Conservation (phyloP, 2,797 vertebrate genomes). For the Acanthis flammea region DNA sequence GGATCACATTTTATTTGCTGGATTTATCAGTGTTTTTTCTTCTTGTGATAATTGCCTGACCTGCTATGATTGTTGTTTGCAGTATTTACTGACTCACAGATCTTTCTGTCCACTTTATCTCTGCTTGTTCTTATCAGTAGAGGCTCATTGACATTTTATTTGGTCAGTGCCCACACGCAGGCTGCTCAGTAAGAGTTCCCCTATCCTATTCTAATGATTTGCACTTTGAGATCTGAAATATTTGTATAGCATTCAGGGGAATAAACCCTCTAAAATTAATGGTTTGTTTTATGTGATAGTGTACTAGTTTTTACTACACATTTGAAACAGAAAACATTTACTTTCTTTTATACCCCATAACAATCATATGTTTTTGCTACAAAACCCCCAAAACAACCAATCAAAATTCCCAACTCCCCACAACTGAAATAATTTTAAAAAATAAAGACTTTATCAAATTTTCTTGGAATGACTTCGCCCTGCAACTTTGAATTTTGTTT, state of each 20-base stretch:
- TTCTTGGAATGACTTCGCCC: neutral
- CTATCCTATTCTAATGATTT: neutral
- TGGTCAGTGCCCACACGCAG: neutral
- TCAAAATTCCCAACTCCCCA: fast-evolving
- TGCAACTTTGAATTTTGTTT: neutral
- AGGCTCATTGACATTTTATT: neutral
- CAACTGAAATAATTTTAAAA: neutral
- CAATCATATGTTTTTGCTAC: neutral
- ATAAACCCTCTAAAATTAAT: neutral
- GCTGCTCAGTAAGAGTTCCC: neutral
- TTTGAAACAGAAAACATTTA: neutral
- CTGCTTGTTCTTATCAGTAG: neutral
- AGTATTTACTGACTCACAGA: neutral
- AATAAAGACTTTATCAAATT: neutral
- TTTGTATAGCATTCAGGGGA: neutral
- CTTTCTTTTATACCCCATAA: neutral
- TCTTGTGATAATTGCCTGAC: conserved; percentile 2
- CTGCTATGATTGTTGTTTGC: neutral
- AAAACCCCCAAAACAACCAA: neutral
- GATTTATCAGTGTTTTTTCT: neutral
- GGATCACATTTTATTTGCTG: conserved; percentile 32
- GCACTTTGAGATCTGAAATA: neutral
- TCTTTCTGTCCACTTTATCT: neutral
- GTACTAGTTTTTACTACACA: neutral
- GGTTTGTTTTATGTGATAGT: neutral